These are phyloP conservation scores for Paedocypris sp. DNA, from an alignment of 2,113 vertebrate species.

Conservation along the genomic window DNA sequence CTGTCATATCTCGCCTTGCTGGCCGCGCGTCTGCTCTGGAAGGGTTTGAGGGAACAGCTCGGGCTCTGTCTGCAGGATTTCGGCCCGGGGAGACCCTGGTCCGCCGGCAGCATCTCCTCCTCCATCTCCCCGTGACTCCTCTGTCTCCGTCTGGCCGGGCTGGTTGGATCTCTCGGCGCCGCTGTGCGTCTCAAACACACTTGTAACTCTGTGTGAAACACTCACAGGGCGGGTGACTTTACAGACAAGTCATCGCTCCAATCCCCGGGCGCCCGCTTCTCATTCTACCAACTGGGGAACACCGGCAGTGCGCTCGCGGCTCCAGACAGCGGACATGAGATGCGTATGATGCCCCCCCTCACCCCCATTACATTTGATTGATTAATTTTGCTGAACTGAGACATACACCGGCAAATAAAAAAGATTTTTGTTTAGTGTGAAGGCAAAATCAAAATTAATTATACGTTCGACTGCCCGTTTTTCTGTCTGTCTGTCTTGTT, in stretches of 20 bases:
- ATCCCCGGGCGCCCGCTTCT: slow-evolving; percentile 62
- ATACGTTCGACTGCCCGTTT: no score
- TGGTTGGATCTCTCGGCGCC: slow-evolving; percentile 40
- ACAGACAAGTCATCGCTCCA: slow-evolving; percentile 83
- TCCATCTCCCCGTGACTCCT: slow-evolving; percentile 63
- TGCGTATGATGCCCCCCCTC: no score
- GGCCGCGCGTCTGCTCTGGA: slow-evolving; percentile 69
- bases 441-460: no score
- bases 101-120: slow-evolving; percentile 75
- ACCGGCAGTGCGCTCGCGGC: slow-evolving; percentile 48
- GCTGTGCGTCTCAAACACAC: slow-evolving; percentile 46
- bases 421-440: no score
- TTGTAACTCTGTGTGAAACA: slow-evolving; percentile 30
- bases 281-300: slow-evolving; percentile 46
- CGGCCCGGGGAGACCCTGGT: slow-evolving; percentile 75
- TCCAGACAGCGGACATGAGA: no score
- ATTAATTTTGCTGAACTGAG: no score
- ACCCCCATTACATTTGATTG: no score
- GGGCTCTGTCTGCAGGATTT: slow-evolving; percentile 80
- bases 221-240: slow-evolving; percentile 50
- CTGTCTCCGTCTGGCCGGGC: slow-evolving; percentile 25
- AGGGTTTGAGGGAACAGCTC: slow-evolving; percentile 78
- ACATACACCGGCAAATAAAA: no score
- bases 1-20: slow-evolving; percentile 75
- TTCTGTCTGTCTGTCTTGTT: no score